These are phyloP conservation scores for Chrysotoxum bicinctum DNA, from an alignment of 2,888 invertebrate genomes.

Conservation along the genomic window DNA sequence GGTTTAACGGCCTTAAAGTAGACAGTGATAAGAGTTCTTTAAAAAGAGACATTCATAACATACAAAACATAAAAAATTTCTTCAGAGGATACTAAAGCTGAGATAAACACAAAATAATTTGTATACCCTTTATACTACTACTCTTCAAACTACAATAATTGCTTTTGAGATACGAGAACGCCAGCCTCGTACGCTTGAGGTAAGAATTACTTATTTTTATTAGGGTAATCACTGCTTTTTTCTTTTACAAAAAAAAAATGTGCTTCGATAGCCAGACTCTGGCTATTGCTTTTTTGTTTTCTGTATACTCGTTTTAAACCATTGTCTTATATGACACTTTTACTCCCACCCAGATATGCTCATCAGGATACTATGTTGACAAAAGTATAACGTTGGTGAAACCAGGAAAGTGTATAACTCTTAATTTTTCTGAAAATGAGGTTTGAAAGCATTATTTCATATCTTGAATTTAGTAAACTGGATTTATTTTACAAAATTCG, in stretches of 20 bases:
- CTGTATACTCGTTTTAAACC: conserved; percentile 4
- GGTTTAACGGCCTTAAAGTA: background rate
- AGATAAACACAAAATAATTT: background rate
- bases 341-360: conserved; percentile 53
- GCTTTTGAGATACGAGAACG: conserved; percentile 45
- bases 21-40: background rate
- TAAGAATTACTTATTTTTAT: conserved; percentile 53
- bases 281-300: background rate
- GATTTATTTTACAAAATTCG: no score
- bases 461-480: no score
- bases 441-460: background rate
- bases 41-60: background rate
- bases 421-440: background rate
- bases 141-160: conserved; percentile 32
- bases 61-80: background rate
- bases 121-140: background rate
- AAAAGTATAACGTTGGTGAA: background rate
- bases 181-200: conserved; percentile 50
- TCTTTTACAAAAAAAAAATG: background rate
- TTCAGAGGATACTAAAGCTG: conserved; percentile 32
- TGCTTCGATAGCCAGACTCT: background rate
- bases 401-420: background rate
- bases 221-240: conserved; percentile 15
- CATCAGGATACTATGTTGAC: background rate
- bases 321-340: conserved; percentile 41